Conservation (phyloP, 2,113 vertebrate species). For the Azemiops feae region DNA sequence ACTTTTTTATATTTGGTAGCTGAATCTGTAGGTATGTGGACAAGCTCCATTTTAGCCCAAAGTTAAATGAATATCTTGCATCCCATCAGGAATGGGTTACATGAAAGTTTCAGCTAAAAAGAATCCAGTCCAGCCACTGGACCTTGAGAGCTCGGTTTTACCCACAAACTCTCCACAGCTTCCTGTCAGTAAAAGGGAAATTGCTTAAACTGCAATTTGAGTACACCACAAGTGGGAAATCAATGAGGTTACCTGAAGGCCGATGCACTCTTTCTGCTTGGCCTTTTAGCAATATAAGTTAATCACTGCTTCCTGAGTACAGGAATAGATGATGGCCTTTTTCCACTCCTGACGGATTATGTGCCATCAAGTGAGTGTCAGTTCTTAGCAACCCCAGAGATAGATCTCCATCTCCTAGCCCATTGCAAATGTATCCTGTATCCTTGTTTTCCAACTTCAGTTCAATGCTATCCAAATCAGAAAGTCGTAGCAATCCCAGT, state of each 20-base stretch:
- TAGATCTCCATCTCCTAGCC: not conserved
- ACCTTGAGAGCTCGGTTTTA: not conserved
- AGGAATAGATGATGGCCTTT: not conserved
- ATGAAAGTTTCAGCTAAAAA: not conserved
- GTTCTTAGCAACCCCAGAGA: not conserved
- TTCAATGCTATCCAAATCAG: not conserved
- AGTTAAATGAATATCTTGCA: not conserved
- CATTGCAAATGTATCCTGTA: not conserved
- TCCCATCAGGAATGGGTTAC: not conserved
- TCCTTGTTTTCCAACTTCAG: not conserved
- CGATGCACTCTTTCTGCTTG: not conserved
- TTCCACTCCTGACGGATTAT: not conserved
- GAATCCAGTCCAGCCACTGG: not conserved
- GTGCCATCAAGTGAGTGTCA: not conserved
- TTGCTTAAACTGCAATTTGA: not conserved
- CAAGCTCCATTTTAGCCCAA: not conserved
- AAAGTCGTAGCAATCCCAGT: not conserved
- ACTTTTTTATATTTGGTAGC: not conserved
- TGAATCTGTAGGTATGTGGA: not conserved
- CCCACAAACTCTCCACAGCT: not conserved
- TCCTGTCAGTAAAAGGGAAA: not conserved
- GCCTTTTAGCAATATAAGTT: not conserved
- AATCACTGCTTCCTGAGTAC: not conserved
- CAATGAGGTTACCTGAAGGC: not conserved
- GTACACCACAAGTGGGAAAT: not conserved